Evolutionary conservation across 2,113 vertebrate genomes (phyloP).

Genomic region (Ciconia boyciana): DNA sequence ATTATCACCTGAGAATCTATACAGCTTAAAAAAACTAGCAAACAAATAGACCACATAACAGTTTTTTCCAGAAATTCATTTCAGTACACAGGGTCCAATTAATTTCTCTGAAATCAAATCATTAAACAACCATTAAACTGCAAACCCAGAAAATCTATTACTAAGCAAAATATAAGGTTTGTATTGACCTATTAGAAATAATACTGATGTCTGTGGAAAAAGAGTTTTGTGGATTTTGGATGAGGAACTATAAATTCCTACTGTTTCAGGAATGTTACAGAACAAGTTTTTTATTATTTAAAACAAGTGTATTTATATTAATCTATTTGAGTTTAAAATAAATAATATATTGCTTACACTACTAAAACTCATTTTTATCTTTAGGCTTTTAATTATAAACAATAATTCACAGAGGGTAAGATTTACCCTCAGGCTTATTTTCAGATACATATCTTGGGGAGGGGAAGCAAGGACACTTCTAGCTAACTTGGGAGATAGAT

Average conservation of each 20-base stretch:
- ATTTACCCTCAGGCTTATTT: background rate
- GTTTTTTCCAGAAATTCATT: background rate
- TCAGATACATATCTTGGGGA: background rate
- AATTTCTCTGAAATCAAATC: background rate
- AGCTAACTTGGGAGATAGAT: background rate
- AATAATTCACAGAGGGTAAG: background rate
- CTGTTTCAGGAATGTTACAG: background rate
- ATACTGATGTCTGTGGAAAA: background rate
- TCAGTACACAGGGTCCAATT: no score
- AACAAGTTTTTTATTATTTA: background rate
- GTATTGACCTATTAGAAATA: background rate
- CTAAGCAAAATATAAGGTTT: background rate
- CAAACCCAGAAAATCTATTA: background rate
- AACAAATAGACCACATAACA: background rate
- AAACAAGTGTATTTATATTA: background rate
- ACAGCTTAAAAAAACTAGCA: background rate
- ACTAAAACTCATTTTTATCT: background rate
- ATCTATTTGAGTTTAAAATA: background rate
- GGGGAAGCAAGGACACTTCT: background rate
- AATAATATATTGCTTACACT: background rate
- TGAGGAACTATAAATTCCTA: background rate
- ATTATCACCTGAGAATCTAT: background rate
- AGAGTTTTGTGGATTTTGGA: background rate
- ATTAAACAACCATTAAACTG: background rate
- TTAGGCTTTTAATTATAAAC: background rate